phyloP scores from a whole-genome alignment of 2,888 invertebrate genomes.

The Cecidostiba fungosa region DNA sequence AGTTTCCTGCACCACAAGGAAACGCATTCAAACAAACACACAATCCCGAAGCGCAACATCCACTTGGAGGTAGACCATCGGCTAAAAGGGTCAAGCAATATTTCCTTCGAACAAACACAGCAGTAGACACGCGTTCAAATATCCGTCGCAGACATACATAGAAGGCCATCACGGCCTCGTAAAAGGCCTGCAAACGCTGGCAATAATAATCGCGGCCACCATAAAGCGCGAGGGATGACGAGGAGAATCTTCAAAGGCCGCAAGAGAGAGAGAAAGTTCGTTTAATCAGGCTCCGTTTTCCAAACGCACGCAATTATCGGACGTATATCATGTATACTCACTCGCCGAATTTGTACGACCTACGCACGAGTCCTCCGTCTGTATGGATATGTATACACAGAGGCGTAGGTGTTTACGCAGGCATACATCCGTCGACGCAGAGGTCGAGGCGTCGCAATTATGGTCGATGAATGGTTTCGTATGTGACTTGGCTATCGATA shows the following conservation, averaged over 20 bases:
- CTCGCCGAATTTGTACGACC: constrained; percentile 1
- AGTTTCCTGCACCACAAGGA: neutral
- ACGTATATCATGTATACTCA: neutral
- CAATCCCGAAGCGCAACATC: neutral
- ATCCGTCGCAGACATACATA: constrained; percentile 5
- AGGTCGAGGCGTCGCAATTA: constrained; percentile 45
- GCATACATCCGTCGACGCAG: constrained; percentile 20
- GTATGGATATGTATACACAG: neutral
- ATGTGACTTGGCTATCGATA: constrained; percentile 51
- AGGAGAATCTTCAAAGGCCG: neutral
- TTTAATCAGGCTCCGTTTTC: neutral
- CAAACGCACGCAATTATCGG: neutral
- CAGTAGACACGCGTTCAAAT: neutral
- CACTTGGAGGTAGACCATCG: neutral
- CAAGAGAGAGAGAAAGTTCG: neutral
- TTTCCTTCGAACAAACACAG: constrained; percentile 33
- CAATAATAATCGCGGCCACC: constrained; percentile 2
- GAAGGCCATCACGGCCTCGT: neutral
- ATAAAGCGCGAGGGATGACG: neutral
- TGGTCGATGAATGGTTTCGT: constrained; percentile 43
- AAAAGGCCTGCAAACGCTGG: neutral
- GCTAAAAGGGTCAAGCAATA: neutral
- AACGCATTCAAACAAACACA: neutral
- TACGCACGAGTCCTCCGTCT: neutral
- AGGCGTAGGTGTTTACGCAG: constrained; percentile 5